Base-by-base conservation (phyloP, 2,888 invertebrate species). In the Epinotia ramella region DNA sequence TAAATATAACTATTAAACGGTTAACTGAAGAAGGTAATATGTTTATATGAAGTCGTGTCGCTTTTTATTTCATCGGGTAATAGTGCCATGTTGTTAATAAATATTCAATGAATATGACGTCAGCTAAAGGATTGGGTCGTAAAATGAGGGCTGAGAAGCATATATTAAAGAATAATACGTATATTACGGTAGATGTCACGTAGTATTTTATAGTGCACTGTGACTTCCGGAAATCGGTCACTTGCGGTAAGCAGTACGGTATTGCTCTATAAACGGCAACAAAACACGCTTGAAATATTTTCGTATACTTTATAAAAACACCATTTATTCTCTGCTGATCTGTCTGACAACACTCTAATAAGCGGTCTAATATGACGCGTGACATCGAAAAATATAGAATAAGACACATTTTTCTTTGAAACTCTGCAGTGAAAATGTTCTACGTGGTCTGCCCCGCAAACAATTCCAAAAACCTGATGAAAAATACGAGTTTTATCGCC, bases 81-180 rank as follows among this genome's bases (percentile, higher is more conserved):
- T 28, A 53, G 65, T 59, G 16, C 56, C 53, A 44, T 70, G 62
- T 49, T 73, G 33, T 74, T 74, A 70, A 71, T 74, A 69, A 74
- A 74, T 71, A 75, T 75, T 71, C 68, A 75, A 66, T 66, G 40
- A 40, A 16, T 73, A 63, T 79, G 77, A 79, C 73, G 76, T 77
- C 77, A 77, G 73, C 46, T 13, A 49, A 46, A 60, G 59, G 40
- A 60, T 53, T 18, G 46, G n/a, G 18, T 74, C 64, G 20, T 73
- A 67, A 73, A 65, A 5, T 64, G 46, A 64, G 63, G 40, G 49
- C 28, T 20, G 49, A 71, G n/a, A 67, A n/a, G 68, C 57, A 69
- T 69, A 69, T 46, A 60, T 60, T 71, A 73, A 73, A 72, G 60
- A 64, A 65, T 77, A 74, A 74, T 73, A 59, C 73, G 57, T 13